phyloP scores from a whole-genome alignment of 2,797 vertebrate species.

The Mus caroli region DNA sequence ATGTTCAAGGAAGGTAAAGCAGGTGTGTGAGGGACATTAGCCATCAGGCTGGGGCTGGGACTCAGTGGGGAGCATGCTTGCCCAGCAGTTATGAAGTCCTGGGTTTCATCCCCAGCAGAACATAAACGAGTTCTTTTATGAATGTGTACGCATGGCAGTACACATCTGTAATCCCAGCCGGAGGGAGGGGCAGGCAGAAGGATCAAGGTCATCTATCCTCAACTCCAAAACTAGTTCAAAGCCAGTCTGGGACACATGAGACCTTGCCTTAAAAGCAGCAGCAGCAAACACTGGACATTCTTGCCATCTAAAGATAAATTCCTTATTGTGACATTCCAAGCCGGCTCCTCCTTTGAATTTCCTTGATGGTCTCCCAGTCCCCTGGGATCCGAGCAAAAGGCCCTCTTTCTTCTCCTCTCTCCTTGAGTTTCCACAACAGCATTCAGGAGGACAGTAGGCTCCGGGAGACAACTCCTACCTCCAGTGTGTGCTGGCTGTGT shows the following conservation, averaged over 20 bases:
- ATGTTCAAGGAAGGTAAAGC: neutral
- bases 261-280: neutral
- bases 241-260: neutral
- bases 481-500: neutral
- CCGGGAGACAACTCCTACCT: neutral
- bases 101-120: neutral
- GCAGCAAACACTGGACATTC: neutral
- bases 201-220: neutral
- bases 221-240: neutral
- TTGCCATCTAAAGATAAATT: neutral
- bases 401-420: neutral
- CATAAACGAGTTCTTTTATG: too few species aligned
- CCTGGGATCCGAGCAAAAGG: neutral
- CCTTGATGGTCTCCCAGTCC: neutral
- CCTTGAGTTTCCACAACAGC: neutral
- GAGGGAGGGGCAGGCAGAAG: neutral
- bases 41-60: neutral
- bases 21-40: neutral
- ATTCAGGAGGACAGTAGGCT: neutral
- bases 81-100: neutral
- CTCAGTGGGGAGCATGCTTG: neutral
- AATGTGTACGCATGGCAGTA: neutral
- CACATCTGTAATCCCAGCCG: neutral
- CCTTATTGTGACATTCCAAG: neutral
- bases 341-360: neutral